Percentiles rank a stretch among this genome's conserved stretches.
Evolutionary conservation across 2,113 vertebrate genomes (phyloP).

Genomic region (Emydocephalus ijimae): DNA sequence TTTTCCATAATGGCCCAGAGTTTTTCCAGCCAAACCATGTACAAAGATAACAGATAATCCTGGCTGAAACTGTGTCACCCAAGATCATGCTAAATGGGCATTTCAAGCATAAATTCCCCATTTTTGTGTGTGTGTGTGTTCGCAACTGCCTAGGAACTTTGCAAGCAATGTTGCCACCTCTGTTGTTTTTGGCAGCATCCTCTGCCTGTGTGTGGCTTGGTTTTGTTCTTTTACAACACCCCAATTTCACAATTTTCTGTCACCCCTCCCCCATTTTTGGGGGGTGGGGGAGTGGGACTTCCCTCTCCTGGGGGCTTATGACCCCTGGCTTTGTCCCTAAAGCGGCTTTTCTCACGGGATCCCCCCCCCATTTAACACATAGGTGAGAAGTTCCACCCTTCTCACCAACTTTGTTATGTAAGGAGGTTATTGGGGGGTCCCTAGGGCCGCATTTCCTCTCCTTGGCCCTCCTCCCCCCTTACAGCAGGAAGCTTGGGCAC

Average conservation of each 20-base stretch:
- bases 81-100: too few species aligned
- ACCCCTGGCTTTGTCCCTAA: background rate
- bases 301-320: background rate
- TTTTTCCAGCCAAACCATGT: too few species aligned
- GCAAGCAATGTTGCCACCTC: background rate
- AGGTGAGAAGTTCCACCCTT: constrained; percentile 1
- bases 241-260: background rate
- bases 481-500: background rate
- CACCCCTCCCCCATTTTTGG: background rate
- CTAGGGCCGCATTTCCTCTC: background rate
- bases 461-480: background rate
- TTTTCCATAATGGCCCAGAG: too few species aligned
- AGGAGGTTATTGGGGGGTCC: background rate
- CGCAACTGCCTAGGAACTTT: rapidly evolving
- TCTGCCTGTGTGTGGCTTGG: background rate
- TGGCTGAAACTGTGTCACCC: background rate
- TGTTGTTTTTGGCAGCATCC: background rate
- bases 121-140: too few species aligned
- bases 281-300: too few species aligned
- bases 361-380: constrained; percentile 2
- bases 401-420: background rate
- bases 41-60: background rate
- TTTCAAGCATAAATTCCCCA: background rate
- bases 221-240: constrained; percentile 7
- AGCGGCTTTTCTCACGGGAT: background rate